Evolutionary conservation across 2,797 vertebrate species (phyloP).

Genomic region (Syncerus caffer): DNA sequence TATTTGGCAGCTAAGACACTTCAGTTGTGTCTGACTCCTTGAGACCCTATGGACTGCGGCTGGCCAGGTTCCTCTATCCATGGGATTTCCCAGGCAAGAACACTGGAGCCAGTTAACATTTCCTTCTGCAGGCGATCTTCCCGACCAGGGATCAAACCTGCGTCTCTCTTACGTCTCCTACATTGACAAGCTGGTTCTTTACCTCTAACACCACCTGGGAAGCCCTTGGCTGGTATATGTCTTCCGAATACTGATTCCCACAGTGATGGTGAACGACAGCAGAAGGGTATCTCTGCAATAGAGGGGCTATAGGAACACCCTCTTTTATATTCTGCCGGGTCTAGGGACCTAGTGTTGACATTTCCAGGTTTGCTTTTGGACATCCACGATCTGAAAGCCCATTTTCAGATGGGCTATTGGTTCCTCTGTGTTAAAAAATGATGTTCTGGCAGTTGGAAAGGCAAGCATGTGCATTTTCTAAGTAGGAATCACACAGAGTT

Average conservation of each 20-base stretch:
- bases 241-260: background rate
- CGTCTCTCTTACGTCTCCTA: background rate
- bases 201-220: background rate
- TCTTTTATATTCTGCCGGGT: background rate
- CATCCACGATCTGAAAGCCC: background rate
- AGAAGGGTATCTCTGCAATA: background rate
- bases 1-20: background rate
- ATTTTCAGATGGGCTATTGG: no score
- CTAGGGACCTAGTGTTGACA: background rate
- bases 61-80: background rate
- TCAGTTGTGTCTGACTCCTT: background rate
- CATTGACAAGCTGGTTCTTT: background rate
- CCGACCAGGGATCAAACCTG: background rate
- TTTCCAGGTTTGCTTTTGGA: slow-evolving; percentile 18
- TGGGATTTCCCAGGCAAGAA: background rate
- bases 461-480: slow-evolving; percentile 58
- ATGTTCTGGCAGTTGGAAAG: slow-evolving; percentile 56
- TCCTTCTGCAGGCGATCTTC: background rate
- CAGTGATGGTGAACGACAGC: no score
- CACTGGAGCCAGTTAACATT: background rate
- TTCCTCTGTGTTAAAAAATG: slow-evolving; percentile 50
- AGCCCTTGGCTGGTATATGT: background rate
- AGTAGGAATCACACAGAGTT: slow-evolving; percentile 59
- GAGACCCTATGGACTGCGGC: background rate
- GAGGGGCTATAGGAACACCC: background rate